Evolutionary conservation across 2,888 invertebrate genomes (phyloP), one percentile per base, ranked within the genome.

Genomic region (Conchocele bisecta): DNA sequence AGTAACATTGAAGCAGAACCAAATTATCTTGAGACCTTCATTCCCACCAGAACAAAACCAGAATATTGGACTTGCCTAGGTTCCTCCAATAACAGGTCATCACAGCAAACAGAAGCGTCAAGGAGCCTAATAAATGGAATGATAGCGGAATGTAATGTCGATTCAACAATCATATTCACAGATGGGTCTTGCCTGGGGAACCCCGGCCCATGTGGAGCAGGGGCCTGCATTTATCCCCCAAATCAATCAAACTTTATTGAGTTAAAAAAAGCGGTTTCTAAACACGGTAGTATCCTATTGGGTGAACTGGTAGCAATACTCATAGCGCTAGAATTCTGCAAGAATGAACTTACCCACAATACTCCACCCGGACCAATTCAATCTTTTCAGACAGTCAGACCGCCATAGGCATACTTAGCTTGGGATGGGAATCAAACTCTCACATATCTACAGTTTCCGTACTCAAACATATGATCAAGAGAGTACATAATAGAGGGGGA

Each of bases 1-100:
- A 41, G 58, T 2, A 29, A 2, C 15, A 54, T 57, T 9, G 57
- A 65, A 48, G 39, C 42, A 22, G 22, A 57, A 39, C 28, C 31
- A 13, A 26, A 37, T 0, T 64, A 53, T 33, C n/a, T 51, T 13
- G 41, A 61, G 42, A 29, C 29, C 15, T 17, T 65, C 6, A 41
- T 50, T 3, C 66, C 66, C 11, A 22, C 39, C 13, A 24, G 37
- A 31, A 22, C 39, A 31, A 48, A 35, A 41, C 41, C 66, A 24
- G 53, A 58, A 33, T 46, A 46, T 46, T 46, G 46, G 46, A 46
- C 26, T 22, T 26, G 46, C 9, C 22, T 46, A 5, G 24, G 46
- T 28, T 46, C 46, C 24, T 46, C 46, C 17, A 46, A 46, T 7
- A 9, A 17, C 22, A 17, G 42, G 17, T 20, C 46, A 7, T 13